Percentiles rank a stretch among this genome's conserved stretches.
Conservation (phyloP, 2,113 vertebrate species). For the Brachypteracias leptosomus region DNA sequence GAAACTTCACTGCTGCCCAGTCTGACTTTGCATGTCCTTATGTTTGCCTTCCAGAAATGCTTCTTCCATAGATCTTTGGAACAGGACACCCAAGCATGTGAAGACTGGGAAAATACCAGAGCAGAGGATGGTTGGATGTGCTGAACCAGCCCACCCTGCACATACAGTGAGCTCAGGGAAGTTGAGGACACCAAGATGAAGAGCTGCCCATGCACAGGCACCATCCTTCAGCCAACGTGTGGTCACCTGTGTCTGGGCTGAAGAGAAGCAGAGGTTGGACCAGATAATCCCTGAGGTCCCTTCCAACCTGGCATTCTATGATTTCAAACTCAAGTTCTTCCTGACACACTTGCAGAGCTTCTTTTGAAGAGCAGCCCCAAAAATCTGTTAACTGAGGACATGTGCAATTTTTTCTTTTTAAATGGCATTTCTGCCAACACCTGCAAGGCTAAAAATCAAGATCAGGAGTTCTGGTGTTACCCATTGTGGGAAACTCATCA, state of each 20-base stretch:
- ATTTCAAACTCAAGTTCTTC: neutral
- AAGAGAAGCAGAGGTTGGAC: neutral
- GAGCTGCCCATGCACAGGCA: rapidly evolving
- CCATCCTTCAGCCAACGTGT: rapidly evolving
- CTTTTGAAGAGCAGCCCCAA: neutral
- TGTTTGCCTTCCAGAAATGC: neutral
- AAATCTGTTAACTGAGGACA: neutral
- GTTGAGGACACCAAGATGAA: rapidly evolving
- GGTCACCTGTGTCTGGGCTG: neutral
- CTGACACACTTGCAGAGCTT: neutral
- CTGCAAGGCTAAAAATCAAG: neutral
- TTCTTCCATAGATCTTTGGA: neutral
- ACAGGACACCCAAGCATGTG: neutral
- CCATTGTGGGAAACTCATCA: neutral
- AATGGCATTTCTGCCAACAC: neutral
- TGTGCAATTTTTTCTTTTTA: neutral
- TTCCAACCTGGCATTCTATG: no score
- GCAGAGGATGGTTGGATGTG: no score
- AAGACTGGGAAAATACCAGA: neutral
- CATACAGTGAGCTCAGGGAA: rapidly evolving
- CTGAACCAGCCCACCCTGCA: neutral
- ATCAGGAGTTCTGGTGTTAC: neutral
- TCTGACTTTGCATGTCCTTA: neutral
- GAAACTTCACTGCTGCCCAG: neutral
- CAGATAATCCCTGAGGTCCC: no score